Evolutionary conservation across 35 echinoderm and acorn worm species (phyloP), one percentile per base, ranked within the genome.

Genomic region (Eucidaris tribuloides): DNA sequence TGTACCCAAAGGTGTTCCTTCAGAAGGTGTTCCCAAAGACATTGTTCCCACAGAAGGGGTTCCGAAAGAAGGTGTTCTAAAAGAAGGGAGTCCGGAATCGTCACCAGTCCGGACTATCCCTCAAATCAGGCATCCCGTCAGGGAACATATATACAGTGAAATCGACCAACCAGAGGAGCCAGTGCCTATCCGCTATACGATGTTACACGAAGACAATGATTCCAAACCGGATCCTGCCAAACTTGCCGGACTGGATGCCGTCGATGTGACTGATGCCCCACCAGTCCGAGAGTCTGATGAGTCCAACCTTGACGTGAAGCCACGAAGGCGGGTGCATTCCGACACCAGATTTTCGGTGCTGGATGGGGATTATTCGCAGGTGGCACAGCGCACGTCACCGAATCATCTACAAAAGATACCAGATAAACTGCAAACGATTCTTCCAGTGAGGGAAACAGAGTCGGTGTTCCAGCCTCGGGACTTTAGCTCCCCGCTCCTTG

Each of bases 261-360:
- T n/a, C n/a, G n/a, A n/a, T n/a, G n/a, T n/a, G n/a, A n/a, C n/a
- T n/a, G n/a, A n/a, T n/a, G n/a, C n/a, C n/a, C n/a, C n/a, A n/a
- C n/a, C n/a, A n/a, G n/a, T n/a, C n/a, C 61, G 37, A 64, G 61
- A 64, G 37, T 64, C 61, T 32, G 59, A 84, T 33, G 81, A 33
- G 61, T 2, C 27, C 6, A 46, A 45, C n/a, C 32, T 46, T 2
- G 80, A 77, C 15, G n/a, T 62, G 41, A 90, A 83, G 42, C 29
- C 31, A 19, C 76, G 84, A 30, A 87, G 87, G 57, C 82, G 81
- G 50, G 58, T 93, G 36, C 43, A 58, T 5, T 96, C 93, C 0
- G 93, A 89, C 41, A 96, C 93, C 11, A 71, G 84, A 42, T 88
- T 88, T 60, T 96, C 93, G 1, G 76, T 88, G 2, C 45, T 96